Base-by-base conservation (phyloP, 2,113 vertebrate species). In the Pituophis catenifer region DNA sequence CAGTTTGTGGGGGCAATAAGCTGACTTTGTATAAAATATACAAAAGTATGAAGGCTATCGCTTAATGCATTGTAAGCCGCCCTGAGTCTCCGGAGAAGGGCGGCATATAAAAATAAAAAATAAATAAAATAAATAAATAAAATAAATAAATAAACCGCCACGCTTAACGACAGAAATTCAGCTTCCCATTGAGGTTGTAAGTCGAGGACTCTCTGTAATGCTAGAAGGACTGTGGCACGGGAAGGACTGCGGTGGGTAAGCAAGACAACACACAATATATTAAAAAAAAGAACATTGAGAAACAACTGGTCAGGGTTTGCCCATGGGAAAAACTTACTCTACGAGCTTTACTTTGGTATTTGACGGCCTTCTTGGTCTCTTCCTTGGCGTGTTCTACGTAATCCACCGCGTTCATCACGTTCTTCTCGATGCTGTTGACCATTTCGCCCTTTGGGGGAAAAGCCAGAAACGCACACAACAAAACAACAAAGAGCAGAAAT, bases 351-450 rank as follows among this genome's bases (percentile, higher is more conserved):
- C 98, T 99, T 94, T 99, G 99, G 91, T 99, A 99, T 95, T 98
- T 98, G 87, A 99, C 97, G 6, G 99, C 99, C 94, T 99, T 99
- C 94, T 99, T 99, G 1, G 99, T 99, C 94, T 99, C 98, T 65
- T 99, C 99, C 92, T 99, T 99, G 48, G 98, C 99, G 0, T 97
- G 97, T 11, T 94, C 97, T 3, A 99, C 98, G 3, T 99, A 99
- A 87, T 99, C 98, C 0, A 93, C 93, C 0, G 99, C 98, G n/a
- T 97, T 98, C 93, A 94, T 97, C 4, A 99, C 98, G 0, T 99
- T 98, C 5, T 98, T 98, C 96, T 99, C 99, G 50, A 99, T 99
- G 97, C 98, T 99, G 97, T 99, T 98, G 65, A 99, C 98, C 98
- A 99, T 98, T 48, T 99, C 98, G 0, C 99, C 99, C 99, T 99